phyloP scores from a whole-genome alignment of 2,797 vertebrate genomes.

The Rhabdophis nuchalis region DNA sequence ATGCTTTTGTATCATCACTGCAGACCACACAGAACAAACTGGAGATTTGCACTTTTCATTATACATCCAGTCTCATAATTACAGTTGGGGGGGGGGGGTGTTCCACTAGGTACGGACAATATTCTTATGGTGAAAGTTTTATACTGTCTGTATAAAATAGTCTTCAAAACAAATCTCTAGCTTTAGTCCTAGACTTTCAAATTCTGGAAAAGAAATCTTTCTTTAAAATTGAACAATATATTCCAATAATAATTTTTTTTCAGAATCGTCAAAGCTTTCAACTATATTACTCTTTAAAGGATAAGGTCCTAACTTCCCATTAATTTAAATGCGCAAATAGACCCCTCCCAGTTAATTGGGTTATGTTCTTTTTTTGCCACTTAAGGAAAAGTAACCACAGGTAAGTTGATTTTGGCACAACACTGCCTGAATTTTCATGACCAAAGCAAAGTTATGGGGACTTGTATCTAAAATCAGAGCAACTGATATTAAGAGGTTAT shows the following conservation, averaged over 20 bases:
- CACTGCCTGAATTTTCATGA: not conserved
- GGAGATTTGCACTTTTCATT: not conserved
- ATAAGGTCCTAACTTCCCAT: not conserved
- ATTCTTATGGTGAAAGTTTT: not conserved
- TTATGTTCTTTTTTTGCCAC: not conserved
- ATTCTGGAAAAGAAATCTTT: not conserved
- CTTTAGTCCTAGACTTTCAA: not conserved
- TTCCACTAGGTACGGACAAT: not conserved
- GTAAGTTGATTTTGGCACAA: not conserved
- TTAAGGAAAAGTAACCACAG: not conserved
- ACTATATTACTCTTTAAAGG: not conserved
- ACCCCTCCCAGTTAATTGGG: not conserved
- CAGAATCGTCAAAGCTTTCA: not conserved
- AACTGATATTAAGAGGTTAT: not conserved
- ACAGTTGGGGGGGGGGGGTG: too few relatives aligned
- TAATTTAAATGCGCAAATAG: not conserved
- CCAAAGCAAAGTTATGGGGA: not conserved
- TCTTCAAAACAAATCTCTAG: not conserved
- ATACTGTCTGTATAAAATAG: not conserved
- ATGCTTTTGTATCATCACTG: not conserved
- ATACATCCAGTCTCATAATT: not conserved
- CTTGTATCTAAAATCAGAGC: not conserved
- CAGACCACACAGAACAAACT: not conserved
- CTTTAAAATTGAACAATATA: not conserved
- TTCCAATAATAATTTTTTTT: not conserved